Evolutionary conservation across 2,797 vertebrate genomes (phyloP).

Genomic region (Enteromius viviparus): DNA sequence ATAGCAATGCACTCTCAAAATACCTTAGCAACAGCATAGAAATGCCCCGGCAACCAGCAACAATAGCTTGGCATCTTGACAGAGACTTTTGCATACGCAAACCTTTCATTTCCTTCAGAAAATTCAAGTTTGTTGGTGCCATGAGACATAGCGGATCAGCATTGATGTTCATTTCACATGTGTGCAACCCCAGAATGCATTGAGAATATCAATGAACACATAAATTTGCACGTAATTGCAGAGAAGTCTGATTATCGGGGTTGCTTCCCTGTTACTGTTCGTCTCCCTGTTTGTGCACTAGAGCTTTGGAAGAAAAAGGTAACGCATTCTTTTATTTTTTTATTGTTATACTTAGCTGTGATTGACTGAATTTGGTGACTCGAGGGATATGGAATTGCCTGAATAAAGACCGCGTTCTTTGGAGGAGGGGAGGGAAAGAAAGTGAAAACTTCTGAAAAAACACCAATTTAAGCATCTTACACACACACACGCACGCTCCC

Average conservation of each 20-base stretch:
- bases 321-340: slow-evolving; percentile 24
- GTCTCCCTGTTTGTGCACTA: not conserved
- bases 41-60: not conserved
- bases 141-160: slow-evolving; percentile 1
- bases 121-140: not conserved
- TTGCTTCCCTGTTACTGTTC: slow-evolving; percentile 13
- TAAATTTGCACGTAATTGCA: not conserved
- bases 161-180: not conserved
- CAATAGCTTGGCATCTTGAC: not conserved
- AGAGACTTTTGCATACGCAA: not conserved
- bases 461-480: slow-evolving; percentile 13
- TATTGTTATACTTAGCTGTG: slow-evolving; percentile 20
- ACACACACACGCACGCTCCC: slow-evolving; percentile 20
- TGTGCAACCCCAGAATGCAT: slow-evolving; percentile 2
- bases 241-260: not conserved
- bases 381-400: slow-evolving; percentile 4
- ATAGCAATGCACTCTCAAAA: not conserved
- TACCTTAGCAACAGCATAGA: not conserved
- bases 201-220: slow-evolving; percentile 36
- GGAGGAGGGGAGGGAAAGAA: slow-evolving; percentile 3
- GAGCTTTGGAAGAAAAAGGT: not conserved
- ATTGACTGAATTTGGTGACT: slow-evolving; percentile 40
- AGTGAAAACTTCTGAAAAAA: slow-evolving; percentile 35
- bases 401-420: not conserved
- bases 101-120: not conserved